Evolutionary conservation across 2,888 invertebrate genomes (phyloP), one percentile per base, ranked within the genome.

Genomic region (Petrolisthes cinctipes): DNA sequence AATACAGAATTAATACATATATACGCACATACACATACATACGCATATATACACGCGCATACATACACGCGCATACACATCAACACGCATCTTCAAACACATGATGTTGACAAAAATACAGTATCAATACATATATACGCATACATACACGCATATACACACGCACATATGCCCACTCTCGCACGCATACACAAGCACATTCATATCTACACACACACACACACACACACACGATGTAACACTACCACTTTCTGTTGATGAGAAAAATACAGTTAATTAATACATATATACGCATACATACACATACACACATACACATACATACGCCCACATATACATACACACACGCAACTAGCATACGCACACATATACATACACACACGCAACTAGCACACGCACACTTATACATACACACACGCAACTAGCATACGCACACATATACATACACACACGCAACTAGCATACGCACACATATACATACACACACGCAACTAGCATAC

Each of bases 191-290:
- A 96, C 92, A 23, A 94, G 94, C 0, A 97, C 93, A 17, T 82
- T 95, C 79, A 94, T 93, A 90, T 94, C 94, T 92, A 96, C 96
- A n/a, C n/a, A n/a, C n/a, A n/a, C n/a, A n/a, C n/a, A n/a, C n/a
- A n/a, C n/a, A n/a, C n/a, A 0, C 95, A 95, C 0, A 97, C 95
- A 91, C 95, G 95, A 89, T 95, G 95, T 1, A 97, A 93, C 0
- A 94, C 93, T 0, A 95, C 95, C 0, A 94, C 93, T 54, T 78
- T 91, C 91, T 89, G 88, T 85, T 51, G 53, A 9, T 61, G 76
- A 20, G 54, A 17, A 54, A 17, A 54, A 6, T 9, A 61, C 61
- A 61, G 7, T 61, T 61, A 9, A 6, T 9, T 14, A 61, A 6
- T 14, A 9, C 61, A 9, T 14, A 61, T 14, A 9, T 9, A 9